Base-by-base conservation (phyloP, 2,113 vertebrate species). In the Hemiscyllium ocellatum region DNA sequence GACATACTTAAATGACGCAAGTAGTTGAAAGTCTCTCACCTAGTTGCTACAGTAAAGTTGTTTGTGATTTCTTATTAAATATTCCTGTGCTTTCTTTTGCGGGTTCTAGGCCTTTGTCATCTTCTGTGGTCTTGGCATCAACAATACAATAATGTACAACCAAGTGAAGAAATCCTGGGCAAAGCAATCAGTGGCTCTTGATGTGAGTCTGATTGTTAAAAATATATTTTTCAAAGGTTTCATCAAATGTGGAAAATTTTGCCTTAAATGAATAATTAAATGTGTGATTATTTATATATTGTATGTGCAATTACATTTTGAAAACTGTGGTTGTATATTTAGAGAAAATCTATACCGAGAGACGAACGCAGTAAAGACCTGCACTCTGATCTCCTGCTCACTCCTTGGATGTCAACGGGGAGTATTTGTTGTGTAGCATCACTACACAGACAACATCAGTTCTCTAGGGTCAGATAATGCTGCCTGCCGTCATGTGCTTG, bases 71-170 rank as follows among this genome's bases (percentile, higher is more conserved):
- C 22, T 69, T 69, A 26, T 50, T 13, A 72, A 52, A 3, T 95
- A 5, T 69, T 95, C 24, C 17, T 96, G 96, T 72, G 8, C n/a
- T 96, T 66, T 96, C 33, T 56, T 70, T n/a, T 96, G 26, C 20
- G 56, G 61, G 15, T 56, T 96, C 42, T 78, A 94, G 96, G 96
- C 96, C 12, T 98, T 98, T 97, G 98, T 98, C 96, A 98, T 98
- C 96, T 98, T 98, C 97, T 98, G 98, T 96, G 98, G 98, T 91
- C 97, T 98, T 96, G 98, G 98, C 94, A 98, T 98, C 96, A 98
- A 98, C 97, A 98, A 98, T 97, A 98, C 98, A 1, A 98, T 98
- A 97, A 98, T 98, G 98, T 98, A 98, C 97, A 98, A 98, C 96
- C 97, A 98, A 96, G 98, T 98, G 37, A 98, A 98, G 96, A 98